Percentiles rank a stretch among this genome's conserved stretches.
These are phyloP conservation scores for Aselliscus stoliczkanus DNA, from an alignment of 2,797 vertebrate genomes.

Conservation along the genomic window DNA sequence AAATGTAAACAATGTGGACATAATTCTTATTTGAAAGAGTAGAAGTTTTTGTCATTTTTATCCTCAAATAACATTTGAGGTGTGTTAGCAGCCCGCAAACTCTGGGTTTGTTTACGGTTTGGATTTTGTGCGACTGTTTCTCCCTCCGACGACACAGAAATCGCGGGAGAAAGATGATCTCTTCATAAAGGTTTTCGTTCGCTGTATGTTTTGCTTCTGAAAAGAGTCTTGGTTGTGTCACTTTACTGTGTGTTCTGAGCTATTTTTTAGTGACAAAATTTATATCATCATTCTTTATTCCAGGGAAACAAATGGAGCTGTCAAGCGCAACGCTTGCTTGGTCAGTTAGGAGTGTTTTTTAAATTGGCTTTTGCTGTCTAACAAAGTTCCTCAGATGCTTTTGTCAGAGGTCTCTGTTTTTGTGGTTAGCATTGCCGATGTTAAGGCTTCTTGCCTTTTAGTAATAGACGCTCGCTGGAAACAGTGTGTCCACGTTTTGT, in stretches of 20 bases:
- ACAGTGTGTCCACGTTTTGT: neutral
- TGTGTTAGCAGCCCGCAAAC: neutral
- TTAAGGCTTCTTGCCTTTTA: neutral
- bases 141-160: neutral
- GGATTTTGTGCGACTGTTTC: neutral
- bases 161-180: neutral
- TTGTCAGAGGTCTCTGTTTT: neutral
- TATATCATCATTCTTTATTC: constrained; percentile 23
- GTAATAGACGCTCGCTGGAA: neutral
- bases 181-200: neutral
- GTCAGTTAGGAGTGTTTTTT: neutral
- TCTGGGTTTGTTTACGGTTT: neutral
- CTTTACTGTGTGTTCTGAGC: neutral
- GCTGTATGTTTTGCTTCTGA: neutral
- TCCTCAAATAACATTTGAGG: neutral
- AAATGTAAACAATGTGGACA: neutral
- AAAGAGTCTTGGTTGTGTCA: neutral
- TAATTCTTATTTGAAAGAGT: neutral
- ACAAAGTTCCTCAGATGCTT: neutral
- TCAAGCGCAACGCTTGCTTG: neutral
- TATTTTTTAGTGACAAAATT: constrained; percentile 16
- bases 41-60: neutral
- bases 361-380: neutral
- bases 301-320: constrained; percentile 7
- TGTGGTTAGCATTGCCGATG: neutral